Conservation (phyloP, 2,888 invertebrate species). For the Ophraella communa region DNA sequence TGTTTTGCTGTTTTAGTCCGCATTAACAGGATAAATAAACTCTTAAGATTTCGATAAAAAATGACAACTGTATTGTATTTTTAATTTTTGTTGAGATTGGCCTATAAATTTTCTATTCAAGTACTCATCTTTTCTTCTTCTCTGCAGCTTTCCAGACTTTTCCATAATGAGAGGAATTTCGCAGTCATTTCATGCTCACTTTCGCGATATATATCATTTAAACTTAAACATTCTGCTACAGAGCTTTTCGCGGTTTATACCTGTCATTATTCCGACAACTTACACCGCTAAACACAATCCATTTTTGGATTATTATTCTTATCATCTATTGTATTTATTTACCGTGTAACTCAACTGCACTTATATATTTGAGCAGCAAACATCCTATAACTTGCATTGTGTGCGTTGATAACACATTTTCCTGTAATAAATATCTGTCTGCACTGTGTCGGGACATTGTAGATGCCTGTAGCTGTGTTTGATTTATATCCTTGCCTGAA, state of each 20-base stretch:
- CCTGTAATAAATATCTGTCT: too few species aligned
- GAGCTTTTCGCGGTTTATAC: constrained; percentile 20
- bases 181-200: constrained; percentile 39
- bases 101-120: background rate
- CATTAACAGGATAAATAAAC: too few species aligned
- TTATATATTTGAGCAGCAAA: too few species aligned
- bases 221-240: constrained; percentile 29
- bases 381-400: too few species aligned
- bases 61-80: too few species aligned
- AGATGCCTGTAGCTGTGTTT: too few species aligned
- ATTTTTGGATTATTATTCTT: background rate
- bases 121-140: constrained; percentile 18
- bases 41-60: too few species aligned
- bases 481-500: too few species aligned
- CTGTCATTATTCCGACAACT: constrained; percentile 14
- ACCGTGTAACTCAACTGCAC: too few species aligned
- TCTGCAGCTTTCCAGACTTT: constrained; percentile 26
- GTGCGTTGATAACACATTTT: too few species aligned
- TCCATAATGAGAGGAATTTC: constrained; percentile 42
- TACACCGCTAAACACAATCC: background rate
- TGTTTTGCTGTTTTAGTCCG: too few species aligned
- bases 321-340: background rate
- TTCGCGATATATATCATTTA: constrained; percentile 40
- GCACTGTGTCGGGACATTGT: too few species aligned
- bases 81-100: background rate